These are phyloP conservation scores for Cyanoderma ruficeps DNA, from an alignment of 2,113 vertebrate species.

Conservation along the genomic window DNA sequence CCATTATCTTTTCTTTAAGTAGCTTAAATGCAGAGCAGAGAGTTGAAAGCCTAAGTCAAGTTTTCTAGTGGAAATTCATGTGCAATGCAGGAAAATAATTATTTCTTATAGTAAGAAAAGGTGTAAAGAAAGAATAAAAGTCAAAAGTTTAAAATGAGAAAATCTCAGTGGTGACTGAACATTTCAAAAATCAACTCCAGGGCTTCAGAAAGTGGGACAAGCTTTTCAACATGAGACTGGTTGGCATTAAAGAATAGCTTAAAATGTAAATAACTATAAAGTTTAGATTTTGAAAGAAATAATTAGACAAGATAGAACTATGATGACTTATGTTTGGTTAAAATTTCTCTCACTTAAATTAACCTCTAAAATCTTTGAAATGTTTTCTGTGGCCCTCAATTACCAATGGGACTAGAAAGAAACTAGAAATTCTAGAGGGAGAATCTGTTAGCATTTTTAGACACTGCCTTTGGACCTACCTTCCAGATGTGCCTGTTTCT, in stretches of 20 bases:
- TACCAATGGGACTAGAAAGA: neutral
- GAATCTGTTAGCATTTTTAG: neutral
- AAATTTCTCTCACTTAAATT: neutral
- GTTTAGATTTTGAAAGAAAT: neutral
- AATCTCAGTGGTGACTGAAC: neutral
- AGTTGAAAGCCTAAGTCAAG: neutral
- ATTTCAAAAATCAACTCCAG: neutral
- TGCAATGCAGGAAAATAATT: slow-evolving; percentile 6
- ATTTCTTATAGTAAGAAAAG: neutral
- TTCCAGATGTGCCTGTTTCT: neutral
- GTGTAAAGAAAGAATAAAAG: neutral
- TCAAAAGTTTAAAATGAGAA: neutral
- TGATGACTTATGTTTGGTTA: neutral
- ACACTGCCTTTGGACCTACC: neutral
- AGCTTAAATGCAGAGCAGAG: neutral
- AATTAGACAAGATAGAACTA: neutral
- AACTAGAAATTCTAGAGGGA: neutral
- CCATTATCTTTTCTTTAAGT: neutral
- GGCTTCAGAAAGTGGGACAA: neutral
- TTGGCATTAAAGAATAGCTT: neutral
- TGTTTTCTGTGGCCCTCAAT: neutral
- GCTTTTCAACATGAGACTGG: neutral
- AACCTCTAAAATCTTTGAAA: neutral
- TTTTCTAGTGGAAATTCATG: neutral
- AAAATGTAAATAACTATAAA: neutral